Evolutionary conservation across 2,113 vertebrate genomes (phyloP), one percentile per base, ranked within the genome.

Genomic region (Lasiurus borealis): DNA sequence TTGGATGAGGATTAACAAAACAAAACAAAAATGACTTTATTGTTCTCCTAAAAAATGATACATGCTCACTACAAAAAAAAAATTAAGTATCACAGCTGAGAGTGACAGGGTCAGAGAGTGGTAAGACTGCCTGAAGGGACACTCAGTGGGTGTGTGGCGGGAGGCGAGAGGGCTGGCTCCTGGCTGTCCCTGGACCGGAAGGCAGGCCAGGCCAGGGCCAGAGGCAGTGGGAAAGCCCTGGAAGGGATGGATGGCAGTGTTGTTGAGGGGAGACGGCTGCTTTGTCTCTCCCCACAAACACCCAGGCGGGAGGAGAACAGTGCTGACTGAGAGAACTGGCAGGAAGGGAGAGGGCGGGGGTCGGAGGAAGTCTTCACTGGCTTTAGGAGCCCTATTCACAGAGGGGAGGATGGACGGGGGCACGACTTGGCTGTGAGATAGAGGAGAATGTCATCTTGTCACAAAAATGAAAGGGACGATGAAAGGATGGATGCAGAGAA

Each of bases 361-460:
- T 23, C 57, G 27, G 15, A 15, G 76, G 50, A 66, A 48, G 46
- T 44, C 83, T 84, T 78, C 8, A 57, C 40, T 40, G 80, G 57
- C 48, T 21, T n/a, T 44, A 87, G 9, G 23, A 50, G n/a, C 86
- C 76, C 66, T 44, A 1, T 21, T 90, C 25, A 64, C 14, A 57
- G 29, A 69, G n/a, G 23, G 31, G 73, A 81, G 19, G 73, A 71
- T 16, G 44, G 66, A 76, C 76, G 0, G 5, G 66, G 4, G 13
- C 21, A 64, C 40, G 86, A 90, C 8, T 13, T 71, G 25, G 84
- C 90, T 84, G 59, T 59, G 84, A 95, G 50, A 31, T 84, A 29
- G 69, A 29, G 19, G 11, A 64, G 69, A 25, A 73, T 59, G 48
- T 44, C 19, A 19, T 69, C 84, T 83, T 8, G 27, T 77, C 88